Conservation (phyloP, 1,140 invertebrate species). For the Eurosta solidaginis region DNA sequence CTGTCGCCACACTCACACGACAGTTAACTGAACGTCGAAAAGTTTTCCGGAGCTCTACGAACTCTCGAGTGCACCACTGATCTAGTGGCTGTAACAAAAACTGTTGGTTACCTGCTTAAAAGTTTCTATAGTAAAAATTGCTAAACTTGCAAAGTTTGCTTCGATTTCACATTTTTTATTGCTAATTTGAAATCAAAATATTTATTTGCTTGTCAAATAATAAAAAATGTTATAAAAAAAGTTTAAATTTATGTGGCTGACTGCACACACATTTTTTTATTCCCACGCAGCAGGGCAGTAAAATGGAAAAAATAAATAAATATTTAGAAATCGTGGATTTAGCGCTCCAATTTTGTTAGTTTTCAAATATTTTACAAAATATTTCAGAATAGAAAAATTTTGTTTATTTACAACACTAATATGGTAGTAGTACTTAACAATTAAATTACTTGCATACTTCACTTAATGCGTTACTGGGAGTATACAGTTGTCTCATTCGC, state of each 20-base stretch:
- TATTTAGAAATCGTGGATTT: conserved; percentile 49
- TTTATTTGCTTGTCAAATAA: not conserved
- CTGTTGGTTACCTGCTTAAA: not conserved
- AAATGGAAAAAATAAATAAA: not conserved
- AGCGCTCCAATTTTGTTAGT: not conserved
- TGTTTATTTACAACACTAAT: too few species aligned
- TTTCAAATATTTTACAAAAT: not conserved
- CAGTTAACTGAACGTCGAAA: too few species aligned
- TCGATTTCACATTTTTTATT: not conserved
- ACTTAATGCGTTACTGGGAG: too few species aligned
- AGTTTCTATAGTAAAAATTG: not conserved
- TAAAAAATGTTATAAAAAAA: not conserved
- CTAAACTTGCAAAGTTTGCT: not conserved
- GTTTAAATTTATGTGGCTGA: not conserved
- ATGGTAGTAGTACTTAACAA: too few species aligned
- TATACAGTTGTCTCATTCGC: too few species aligned
- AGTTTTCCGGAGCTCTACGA: too few species aligned
- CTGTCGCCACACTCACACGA: too few species aligned
- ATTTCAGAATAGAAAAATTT: too few species aligned
- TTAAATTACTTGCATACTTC: too few species aligned
- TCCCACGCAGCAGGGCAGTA: conserved; percentile 47
- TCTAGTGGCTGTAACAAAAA: not conserved
- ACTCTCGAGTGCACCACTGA: too few species aligned
- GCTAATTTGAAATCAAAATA: not conserved
- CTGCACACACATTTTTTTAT: conserved; percentile 48